These are phyloP conservation scores for Datnioides undecimradiatus DNA, from an alignment of 2,113 vertebrate genomes.

Conservation along the genomic window DNA sequence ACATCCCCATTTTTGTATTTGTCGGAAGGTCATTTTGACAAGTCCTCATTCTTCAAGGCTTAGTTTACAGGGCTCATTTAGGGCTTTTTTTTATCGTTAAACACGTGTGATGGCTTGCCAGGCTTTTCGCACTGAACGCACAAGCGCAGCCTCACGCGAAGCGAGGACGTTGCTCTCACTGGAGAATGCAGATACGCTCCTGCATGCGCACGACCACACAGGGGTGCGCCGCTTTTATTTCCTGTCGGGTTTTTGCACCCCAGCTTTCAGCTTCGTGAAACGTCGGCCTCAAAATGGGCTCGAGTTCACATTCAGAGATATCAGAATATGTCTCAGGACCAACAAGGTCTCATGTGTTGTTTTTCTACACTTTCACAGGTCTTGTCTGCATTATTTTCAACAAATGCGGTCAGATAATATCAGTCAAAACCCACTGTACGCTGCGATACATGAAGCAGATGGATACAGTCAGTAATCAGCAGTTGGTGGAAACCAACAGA, in stretches of 20 bases:
- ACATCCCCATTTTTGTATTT: not conserved
- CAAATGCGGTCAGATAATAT: no score
- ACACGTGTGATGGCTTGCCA: not conserved
- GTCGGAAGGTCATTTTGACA: not conserved
- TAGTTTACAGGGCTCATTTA: not conserved
- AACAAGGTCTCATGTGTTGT: no score
- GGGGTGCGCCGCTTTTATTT: not conserved
- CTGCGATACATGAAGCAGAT: no score
- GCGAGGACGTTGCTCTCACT: not conserved
- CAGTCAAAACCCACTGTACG: no score
- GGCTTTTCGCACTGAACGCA: not conserved
- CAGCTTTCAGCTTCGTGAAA: slow-evolving; percentile 15
- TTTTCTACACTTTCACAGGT: no score
- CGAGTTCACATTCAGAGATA: not conserved
- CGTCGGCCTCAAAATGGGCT: slow-evolving; percentile 4
- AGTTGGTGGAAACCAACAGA: not conserved
- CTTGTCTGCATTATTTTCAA: no score
- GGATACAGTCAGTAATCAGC: no score
- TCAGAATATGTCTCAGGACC: no score
- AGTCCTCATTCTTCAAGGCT: not conserved
- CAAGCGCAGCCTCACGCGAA: not conserved
- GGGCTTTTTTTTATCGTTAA: not conserved
- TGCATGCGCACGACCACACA: slow-evolving; percentile 15
- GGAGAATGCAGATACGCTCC: not conserved
- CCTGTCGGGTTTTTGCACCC: not conserved